Percentiles rank a stretch among this genome's conserved stretches.
Evolutionary conservation across 1,140 invertebrate species (phyloP).

Genomic region (Battus philenor): DNA sequence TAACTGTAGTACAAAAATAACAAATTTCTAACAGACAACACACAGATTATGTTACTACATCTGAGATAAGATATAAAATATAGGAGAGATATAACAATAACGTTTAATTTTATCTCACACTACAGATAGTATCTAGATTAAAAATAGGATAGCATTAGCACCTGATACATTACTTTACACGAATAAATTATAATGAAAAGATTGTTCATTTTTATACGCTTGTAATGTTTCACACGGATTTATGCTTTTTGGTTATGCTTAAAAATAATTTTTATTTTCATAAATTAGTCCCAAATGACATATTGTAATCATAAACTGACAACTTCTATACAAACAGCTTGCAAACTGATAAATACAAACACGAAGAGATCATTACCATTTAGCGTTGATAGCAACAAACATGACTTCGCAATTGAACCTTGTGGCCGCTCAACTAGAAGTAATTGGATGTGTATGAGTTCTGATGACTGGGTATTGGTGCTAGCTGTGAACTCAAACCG

Average conservation of each 20-base stretch:
- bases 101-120: constrained; percentile 15
- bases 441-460: constrained; percentile 53
- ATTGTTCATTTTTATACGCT: no score
- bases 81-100: constrained; percentile 13
- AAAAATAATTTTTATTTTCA: no score
- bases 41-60: constrained; percentile 17
- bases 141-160: constrained; percentile 14
- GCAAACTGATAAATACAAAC: no score
- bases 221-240: no score
- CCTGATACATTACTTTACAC: no score
- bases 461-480: constrained; percentile 22
- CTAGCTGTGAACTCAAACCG: constrained; percentile 12
- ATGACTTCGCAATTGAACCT: constrained; percentile 58
- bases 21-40: constrained; percentile 12
- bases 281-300: no score
- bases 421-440: constrained; percentile 55
- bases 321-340: no score
- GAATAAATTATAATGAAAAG: no score
- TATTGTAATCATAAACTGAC: no score
- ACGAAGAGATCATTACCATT: constrained; percentile 7
- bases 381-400: constrained; percentile 47
- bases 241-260: no score
- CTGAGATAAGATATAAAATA: constrained; percentile 17
- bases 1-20: constrained; percentile 13
- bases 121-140: constrained; percentile 14